Base-by-base conservation (phyloP, 1,140 invertebrate species). In the Metaphire vulgaris region DNA sequence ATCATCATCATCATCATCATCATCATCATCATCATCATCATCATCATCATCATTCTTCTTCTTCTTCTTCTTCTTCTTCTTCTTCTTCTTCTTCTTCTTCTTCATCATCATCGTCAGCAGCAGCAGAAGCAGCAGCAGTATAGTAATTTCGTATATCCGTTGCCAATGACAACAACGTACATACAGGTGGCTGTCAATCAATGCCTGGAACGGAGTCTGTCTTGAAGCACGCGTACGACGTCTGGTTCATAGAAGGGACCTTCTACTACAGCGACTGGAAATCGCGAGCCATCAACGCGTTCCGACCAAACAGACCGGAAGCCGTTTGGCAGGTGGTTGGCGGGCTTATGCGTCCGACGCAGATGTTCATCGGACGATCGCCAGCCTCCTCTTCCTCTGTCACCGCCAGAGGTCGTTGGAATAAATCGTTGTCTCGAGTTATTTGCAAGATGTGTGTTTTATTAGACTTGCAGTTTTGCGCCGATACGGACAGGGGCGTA, bases 1-100 rank as follows among this genome's bases (percentile, higher is more conserved):
- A 70, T 79, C 41, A 77, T 78, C 31, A 79, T 79, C 77, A 74
- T 75, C 21, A 30, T 79, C n/a, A 80, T 80, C 64, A 74, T 77
- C 1, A 70, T 78, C 1, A 68, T 80, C 67, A 70, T 70, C 26
- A 73, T 73, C 33, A 73, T 73, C 0, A n/a, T n/a, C n/a, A n/a
- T n/a, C n/a, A n/a, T n/a, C n/a, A n/a, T n/a, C n/a, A n/a, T n/a
- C n/a, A n/a, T 26, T 73, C 26, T 21, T 33, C 26, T 41, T 33
- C 33, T n/a, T 73, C 33, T 0, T 73, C 33, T 41, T 73, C 33
- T 21, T 73, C 33, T n/a, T 73, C 33, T n/a, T 72, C 71, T 21
- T 72, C 1, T 70, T 72, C 21, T 72, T n/a, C n/a, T n/a, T n/a
- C n/a, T n/a, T n/a, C n/a, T n/a, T n/a, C n/a, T n/a, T n/a, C n/a